Conservation (phyloP, 2,113 vertebrate species). For the Anser cygnoides region DNA sequence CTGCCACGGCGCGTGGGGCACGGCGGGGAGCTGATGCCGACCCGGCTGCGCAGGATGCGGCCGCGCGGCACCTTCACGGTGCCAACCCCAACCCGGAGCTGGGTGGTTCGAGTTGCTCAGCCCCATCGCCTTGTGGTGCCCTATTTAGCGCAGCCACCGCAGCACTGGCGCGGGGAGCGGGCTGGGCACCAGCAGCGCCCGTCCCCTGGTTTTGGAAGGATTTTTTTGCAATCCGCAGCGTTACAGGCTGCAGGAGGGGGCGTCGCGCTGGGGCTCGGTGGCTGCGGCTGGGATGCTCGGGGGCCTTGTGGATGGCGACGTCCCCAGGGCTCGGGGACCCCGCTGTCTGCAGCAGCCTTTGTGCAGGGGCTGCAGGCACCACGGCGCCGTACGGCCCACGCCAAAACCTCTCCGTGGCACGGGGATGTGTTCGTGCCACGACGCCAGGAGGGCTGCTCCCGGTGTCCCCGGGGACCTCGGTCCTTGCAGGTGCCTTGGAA, state of each 20-base stretch:
- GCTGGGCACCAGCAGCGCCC: not conserved
- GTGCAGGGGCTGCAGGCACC: not conserved
- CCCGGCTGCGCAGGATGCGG: rapidly evolving
- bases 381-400: too few species aligned
- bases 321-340: not conserved
- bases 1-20: not conserved
- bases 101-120: not conserved
- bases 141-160: not conserved
- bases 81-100: not conserved
- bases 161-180: rapidly evolving
- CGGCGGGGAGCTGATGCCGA: not conserved
- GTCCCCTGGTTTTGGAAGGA: not conserved
- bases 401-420: not conserved
- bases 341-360: not conserved
- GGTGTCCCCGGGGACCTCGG: rapidly evolving
- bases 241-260: not conserved
- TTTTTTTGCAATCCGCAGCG: not conserved
- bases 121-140: constrained; percentile 28
- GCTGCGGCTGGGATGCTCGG: not conserved
- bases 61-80: rapidly evolving
- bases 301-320: rapidly evolving
- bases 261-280: not conserved
- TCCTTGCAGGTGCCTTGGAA: rapidly evolving
- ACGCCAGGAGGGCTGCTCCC: rapidly evolving
- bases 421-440: rapidly evolving